phyloP scores from a whole-genome alignment of 2,888 invertebrate genomes.

The Colostygia pectinataria region DNA sequence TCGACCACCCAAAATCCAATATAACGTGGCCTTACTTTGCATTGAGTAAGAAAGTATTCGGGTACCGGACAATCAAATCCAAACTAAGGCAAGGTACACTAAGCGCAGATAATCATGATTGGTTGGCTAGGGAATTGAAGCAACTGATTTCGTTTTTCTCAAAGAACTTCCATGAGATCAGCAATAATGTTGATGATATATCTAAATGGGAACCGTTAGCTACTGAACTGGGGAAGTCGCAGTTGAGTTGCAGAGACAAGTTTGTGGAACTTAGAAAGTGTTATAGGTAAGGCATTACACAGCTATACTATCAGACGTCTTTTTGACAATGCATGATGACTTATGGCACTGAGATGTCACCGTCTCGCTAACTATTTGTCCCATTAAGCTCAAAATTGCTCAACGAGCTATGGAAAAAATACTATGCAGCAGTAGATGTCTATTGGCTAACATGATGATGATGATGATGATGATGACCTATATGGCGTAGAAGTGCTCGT shows the following conservation, averaged over 20 bases:
- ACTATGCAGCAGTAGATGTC: too few relatives aligned
- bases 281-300: constrained; percentile 39
- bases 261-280: constrained; percentile 67
- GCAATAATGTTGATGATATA: constrained; percentile 45
- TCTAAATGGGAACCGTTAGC: constrained; percentile 54
- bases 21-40: constrained; percentile 72
- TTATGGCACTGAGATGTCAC: too few relatives aligned
- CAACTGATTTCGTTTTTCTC: constrained; percentile 59
- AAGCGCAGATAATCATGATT: constrained; percentile 57
- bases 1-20: constrained; percentile 67
- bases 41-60: constrained; percentile 73
- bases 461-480: too few relatives aligned
- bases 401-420: too few relatives aligned
- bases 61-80: constrained; percentile 64
- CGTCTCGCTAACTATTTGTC: too few relatives aligned
- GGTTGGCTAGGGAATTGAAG: constrained; percentile 66
- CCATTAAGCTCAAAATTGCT: too few relatives aligned
- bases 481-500: too few relatives aligned
- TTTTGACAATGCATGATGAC: too few relatives aligned
- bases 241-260: constrained; percentile 57
- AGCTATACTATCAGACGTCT: too few relatives aligned
- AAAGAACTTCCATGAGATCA: constrained; percentile 51
- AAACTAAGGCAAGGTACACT: constrained; percentile 60
- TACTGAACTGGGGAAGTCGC: constrained; percentile 48
- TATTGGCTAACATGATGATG: too few relatives aligned